These are phyloP conservation scores for Paradisaea rubra DNA, from an alignment of 2,113 vertebrate species.

Conservation along the genomic window DNA sequence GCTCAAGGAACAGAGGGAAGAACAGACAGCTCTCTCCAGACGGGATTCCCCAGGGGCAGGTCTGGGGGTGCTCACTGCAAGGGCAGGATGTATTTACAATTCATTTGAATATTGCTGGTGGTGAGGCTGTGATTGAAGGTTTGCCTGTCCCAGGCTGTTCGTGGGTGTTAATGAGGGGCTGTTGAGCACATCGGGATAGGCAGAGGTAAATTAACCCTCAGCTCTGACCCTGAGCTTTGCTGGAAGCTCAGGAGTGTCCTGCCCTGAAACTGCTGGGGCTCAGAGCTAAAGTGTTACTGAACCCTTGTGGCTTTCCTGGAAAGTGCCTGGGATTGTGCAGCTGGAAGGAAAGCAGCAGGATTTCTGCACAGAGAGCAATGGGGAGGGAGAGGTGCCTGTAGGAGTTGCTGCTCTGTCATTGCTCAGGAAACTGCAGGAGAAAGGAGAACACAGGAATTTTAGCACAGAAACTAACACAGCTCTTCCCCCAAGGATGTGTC, in stretches of 20 bases:
- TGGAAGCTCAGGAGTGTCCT: neutral
- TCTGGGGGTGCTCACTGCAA: accelerated
- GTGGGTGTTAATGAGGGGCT: neutral
- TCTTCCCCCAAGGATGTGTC: neutral
- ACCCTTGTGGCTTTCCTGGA: neutral
- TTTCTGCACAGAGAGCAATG: neutral
- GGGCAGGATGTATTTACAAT: neutral
- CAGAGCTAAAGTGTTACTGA: neutral
- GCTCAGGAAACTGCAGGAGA: neutral
- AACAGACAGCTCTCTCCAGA: neutral
- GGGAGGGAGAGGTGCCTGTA: neutral
- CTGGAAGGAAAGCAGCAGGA: neutral
- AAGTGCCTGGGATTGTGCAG: neutral
- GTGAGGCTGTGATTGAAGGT: neutral
- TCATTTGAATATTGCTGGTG: neutral
- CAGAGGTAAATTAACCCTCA: neutral
- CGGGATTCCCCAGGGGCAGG: accelerated
- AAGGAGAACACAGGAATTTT: neutral
- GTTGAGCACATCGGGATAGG: accelerated
- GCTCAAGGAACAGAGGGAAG: neutral
- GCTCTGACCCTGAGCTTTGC: neutral
- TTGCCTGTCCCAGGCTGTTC: neutral
- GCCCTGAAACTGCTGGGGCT: neutral
- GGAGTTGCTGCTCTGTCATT: neutral
- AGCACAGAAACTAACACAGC: neutral